Evolutionary conservation across 2,888 invertebrate genomes (phyloP), one percentile per base, ranked within the genome.

Genomic region (Sinelater perroti): DNA sequence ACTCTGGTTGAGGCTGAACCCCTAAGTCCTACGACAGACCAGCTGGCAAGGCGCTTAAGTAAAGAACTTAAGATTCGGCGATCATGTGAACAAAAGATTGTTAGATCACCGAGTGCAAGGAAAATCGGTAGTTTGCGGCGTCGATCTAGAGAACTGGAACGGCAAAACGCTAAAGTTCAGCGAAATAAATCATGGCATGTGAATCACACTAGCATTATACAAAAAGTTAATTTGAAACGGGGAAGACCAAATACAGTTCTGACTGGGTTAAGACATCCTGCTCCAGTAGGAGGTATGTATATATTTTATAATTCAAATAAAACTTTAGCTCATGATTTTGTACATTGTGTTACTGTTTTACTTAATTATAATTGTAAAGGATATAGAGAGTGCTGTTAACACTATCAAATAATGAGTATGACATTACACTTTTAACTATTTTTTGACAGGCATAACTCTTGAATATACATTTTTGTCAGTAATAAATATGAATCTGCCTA

Each of bases 81-180:
- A 35, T 88, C 86, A 56, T 81, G 82, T 24, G 88, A 90, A 67
- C 82, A 86, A 45, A 87, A 87, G 70, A 83, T 90, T 4, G 88
- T 91, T 59, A 79, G 90, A 62, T 91, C 91, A 0, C 92, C 91
- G 0, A 91, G 91, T 73, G 91, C 90, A 1, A 81, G 91, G 45
- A 91, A 90, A 81, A 92, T 91, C 56, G 91, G 91, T 13, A 85
- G 84, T 5, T 83, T 91, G 64, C 79, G 90, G 69, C 81, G 91
- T 38, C 80, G 89, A 46, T 91, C 91, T 0, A 85, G 85, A 72
- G 91, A 91, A 58, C 67, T 70, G 11, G 71, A 73, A 30, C 66
- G 67, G 66, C 70, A 76, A 61, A 65, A 71, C 62, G 33, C 79
- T 1, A 82, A 82, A 75, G 75, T 86, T 17, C 80, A 81, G 13